phyloP scores from a whole-genome alignment of 2,113 vertebrate genomes.

The Casuarius casuarius region DNA sequence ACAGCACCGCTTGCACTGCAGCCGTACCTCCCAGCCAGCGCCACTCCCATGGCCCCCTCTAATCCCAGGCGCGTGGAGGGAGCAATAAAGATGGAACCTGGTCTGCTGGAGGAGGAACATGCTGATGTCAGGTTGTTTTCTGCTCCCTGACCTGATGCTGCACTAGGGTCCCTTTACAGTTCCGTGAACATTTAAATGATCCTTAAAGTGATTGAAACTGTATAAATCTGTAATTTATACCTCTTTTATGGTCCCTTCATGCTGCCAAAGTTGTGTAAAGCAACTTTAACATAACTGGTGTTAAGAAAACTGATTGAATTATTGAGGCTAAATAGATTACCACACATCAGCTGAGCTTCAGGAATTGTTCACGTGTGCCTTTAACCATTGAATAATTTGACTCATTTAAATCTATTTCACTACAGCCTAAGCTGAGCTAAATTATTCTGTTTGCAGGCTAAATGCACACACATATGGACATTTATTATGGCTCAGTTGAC shows the following conservation, averaged over 20 bases:
- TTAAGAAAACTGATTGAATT: background rate
- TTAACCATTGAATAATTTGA: background rate
- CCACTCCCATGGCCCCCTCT: background rate
- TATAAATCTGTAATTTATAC: background rate
- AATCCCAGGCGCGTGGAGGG: background rate
- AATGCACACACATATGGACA: background rate
- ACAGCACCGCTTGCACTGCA: background rate
- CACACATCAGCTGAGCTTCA: background rate
- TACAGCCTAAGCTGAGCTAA: background rate
- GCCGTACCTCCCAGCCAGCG: background rate
- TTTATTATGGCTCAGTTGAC: background rate
- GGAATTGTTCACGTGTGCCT: background rate
- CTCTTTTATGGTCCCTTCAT: background rate
- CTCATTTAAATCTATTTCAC: background rate
- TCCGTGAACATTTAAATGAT: background rate
- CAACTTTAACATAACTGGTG: background rate
- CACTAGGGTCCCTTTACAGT: background rate
- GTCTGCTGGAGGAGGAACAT: background rate
- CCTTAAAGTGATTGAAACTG: background rate
- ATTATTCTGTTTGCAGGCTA: background rate
- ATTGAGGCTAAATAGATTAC: background rate
- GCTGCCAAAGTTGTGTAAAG: background rate
- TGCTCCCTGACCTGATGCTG: background rate
- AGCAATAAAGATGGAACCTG: background rate
- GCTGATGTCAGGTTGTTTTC: background rate